A percentile compares a stretch with the other conserved stretches of the same genome.
phyloP scores from a whole-genome alignment of 2,797 vertebrate genomes.

The Pelobates cultripes region DNA sequence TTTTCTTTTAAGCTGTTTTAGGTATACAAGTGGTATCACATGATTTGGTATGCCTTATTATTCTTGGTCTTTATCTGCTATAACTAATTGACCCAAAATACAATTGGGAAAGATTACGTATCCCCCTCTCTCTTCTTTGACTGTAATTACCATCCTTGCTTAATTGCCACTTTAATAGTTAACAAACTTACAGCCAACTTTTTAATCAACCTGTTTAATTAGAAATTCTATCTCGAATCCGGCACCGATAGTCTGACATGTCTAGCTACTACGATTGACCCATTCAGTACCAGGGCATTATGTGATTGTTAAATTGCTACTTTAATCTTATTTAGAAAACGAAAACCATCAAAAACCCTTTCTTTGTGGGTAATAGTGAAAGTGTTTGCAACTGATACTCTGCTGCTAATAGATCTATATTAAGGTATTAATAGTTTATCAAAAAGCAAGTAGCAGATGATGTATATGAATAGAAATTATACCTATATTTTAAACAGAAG shows the following conservation, averaged over 20 bases:
- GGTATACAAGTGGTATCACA: no score
- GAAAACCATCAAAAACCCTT: not conserved
- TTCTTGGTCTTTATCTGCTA: slow-evolving; percentile 7
- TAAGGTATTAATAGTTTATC: slow-evolving; percentile 40
- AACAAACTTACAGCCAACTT: slow-evolving; percentile 66
- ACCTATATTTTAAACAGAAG: not conserved
- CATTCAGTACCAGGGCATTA: not conserved
- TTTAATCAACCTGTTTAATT: slow-evolving; percentile 70
- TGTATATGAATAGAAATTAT: slow-evolving; percentile 11
- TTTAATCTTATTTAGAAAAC: not conserved
- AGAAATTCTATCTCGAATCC: slow-evolving; percentile 62
- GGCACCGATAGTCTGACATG: slow-evolving; percentile 62
- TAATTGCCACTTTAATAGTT: slow-evolving; percentile 61
- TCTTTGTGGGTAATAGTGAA: not conserved
- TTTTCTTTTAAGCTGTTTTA: no score
- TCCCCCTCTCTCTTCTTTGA: slow-evolving; percentile 42
- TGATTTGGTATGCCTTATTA: not conserved
- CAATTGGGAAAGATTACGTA: slow-evolving; percentile 44
- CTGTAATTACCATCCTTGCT: slow-evolving; percentile 43
- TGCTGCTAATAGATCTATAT: slow-evolving; percentile 26
- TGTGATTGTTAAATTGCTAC: not conserved
- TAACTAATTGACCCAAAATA: slow-evolving; percentile 44
- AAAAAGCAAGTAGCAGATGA: not conserved
- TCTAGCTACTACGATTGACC: slow-evolving; percentile 55
- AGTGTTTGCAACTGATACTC: slow-evolving; percentile 14